Percentiles rank a stretch among this genome's conserved stretches.
These are phyloP conservation scores for pig (Sus scrofa) DNA, from an alignment of 2,113 vertebrate species.

Conservation along the genomic window DNA sequence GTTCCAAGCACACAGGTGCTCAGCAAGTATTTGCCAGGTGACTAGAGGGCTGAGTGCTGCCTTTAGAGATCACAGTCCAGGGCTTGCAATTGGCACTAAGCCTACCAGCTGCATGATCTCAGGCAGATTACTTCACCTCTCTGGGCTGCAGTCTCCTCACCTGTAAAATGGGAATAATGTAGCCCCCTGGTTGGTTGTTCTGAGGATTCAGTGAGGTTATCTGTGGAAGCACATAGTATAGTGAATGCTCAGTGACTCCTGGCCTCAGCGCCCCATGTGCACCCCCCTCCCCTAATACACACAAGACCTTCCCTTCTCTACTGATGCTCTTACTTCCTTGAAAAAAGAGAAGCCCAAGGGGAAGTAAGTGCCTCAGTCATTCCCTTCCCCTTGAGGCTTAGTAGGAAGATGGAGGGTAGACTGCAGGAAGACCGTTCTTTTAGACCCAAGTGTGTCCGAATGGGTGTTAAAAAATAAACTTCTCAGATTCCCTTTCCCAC, in stretches of 20 bases:
- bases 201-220: neutral
- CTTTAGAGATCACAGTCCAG: neutral
- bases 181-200: neutral
- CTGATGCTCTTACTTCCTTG: neutral
- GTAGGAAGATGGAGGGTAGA: neutral
- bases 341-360: neutral
- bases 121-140: neutral
- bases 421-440: conserved; percentile 40
- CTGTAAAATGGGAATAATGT: neutral
- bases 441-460: neutral
- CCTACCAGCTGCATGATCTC: neutral
- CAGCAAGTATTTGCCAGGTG: neutral
- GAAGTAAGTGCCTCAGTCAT: neutral
- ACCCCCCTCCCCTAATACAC: neutral
- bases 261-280: neutral
- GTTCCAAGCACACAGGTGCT: neutral
- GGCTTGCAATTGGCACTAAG: neutral
- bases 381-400: neutral
- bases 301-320: neutral
- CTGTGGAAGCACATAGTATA: neutral
- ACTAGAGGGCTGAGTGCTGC: neutral
- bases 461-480: conserved; percentile 13
- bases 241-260: neutral
- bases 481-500: conserved; percentile 15
- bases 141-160: neutral